Base-by-base conservation (phyloP, 2,113 vertebrate species). In the Saimiri boliviensis region DNA sequence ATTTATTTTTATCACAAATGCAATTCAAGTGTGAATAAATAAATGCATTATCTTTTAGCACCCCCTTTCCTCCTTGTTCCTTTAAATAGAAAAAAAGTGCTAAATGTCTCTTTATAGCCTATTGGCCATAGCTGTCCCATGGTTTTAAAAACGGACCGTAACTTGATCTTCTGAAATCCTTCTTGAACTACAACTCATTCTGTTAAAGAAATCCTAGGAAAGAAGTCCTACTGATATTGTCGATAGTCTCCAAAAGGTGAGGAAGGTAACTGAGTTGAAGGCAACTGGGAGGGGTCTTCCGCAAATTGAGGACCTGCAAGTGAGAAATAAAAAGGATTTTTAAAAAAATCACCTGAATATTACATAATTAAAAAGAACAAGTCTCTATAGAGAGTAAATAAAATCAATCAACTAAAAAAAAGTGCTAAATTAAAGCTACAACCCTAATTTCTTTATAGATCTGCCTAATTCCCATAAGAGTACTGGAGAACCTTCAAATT, bases 241-340 rank as follows among this genome's bases (percentile, higher is more conserved):
- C 99, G 98, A 96, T 99, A 99, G 98, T 99, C 99, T 2, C 99
- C 98, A 47, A 99, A 99, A 0, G 99, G 98, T 30, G 99, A 97
- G 27, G 99, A 74, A 27, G 99, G 98, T 97, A 99, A 95, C 56
- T 98, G 97, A 37, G 98, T 42, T 4, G 97, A 40, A 60, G 98
- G 93, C 92, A 98, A 73, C 87, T 99, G 99, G 66, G 98, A 98
- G 6, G 99, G 98, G 89, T 99, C 99, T 12, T 99, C 99, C 16
- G 98, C 97, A 96, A 99, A 99, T 97, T 99, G 99, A 80, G 99
- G 99, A 17, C 99, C 99, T 99, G 97, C 2, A 21, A 30, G 40
- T 14, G 79, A 63, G 49, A 95, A 23, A 71, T 27, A 35, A 42
- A 71, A 82, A 42, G 76, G 1, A 23, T 54, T 63, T 23, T 12